phyloP scores from a whole-genome alignment of 2,113 vertebrate genomes.

The Perccottus glenii region DNA sequence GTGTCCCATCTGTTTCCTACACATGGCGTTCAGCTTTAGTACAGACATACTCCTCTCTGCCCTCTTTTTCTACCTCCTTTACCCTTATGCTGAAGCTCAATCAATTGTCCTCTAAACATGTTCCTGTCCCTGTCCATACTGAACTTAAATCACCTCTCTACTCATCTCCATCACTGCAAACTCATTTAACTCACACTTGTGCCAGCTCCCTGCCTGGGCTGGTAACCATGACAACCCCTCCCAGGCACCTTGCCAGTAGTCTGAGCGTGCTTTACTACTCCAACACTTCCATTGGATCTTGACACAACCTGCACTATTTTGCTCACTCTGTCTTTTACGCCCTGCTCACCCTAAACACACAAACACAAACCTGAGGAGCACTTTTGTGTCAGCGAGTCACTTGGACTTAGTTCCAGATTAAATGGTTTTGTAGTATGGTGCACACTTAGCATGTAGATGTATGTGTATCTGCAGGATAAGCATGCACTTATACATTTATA shows the following conservation, averaged over 20 bases:
- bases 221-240: slow-evolving; percentile 63
- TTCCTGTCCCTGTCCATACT: slow-evolving; percentile 17
- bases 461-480: slow-evolving; percentile 2
- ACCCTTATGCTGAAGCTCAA: background rate
- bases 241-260: slow-evolving; percentile 63
- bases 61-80: slow-evolving; percentile 19
- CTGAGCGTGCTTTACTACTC: slow-evolving; percentile 64
- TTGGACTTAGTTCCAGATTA: slow-evolving; percentile 50
- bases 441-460: slow-evolving; percentile 15
- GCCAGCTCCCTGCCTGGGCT: slow-evolving; percentile 45
- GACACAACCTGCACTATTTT: slow-evolving; percentile 55
- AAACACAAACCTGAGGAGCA: slow-evolving; percentile 25
- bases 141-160: slow-evolving; percentile 13
- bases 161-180: slow-evolving; percentile 43
- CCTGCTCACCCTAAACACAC: slow-evolving; percentile 42
- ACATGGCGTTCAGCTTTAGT: slow-evolving; percentile 60
- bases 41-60: slow-evolving; percentile 34
- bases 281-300: slow-evolving; percentile 63
- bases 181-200: slow-evolving; percentile 59
- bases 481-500: background rate
- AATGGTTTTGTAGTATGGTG: slow-evolving; percentile 45
- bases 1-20: slow-evolving; percentile 79
- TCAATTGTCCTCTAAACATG: slow-evolving; percentile 36
- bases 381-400: slow-evolving; percentile 54
- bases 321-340: slow-evolving; percentile 51